Evolutionary conservation across 2,113 vertebrate species (phyloP).

Genomic region (Tricholaema leucomelas): DNA sequence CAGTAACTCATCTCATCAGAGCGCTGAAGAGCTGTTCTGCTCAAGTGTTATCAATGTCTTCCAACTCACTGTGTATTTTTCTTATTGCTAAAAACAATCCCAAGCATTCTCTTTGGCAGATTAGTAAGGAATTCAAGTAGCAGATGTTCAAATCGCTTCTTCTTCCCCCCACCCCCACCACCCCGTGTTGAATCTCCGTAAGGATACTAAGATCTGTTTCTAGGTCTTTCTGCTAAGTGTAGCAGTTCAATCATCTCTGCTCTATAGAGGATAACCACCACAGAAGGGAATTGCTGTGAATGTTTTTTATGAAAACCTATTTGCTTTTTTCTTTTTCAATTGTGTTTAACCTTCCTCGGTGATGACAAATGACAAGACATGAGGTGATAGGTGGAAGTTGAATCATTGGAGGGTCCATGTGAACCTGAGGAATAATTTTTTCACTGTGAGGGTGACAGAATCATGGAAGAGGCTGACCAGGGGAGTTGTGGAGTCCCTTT

Average conservation of each 20-base stretch:
- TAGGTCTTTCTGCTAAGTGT: slow-evolving; percentile 37
- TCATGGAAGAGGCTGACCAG: too few relatives aligned
- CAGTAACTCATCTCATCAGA: slow-evolving; percentile 74
- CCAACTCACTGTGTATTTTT: slow-evolving; percentile 66
- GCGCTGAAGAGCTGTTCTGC: slow-evolving; percentile 48
- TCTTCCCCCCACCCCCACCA: background rate
- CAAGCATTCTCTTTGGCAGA: slow-evolving; percentile 65
- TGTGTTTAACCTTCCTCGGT: background rate
- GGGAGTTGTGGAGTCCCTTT: too few relatives aligned
- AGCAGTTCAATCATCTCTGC: slow-evolving; percentile 26
- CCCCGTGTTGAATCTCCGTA: slow-evolving; percentile 56
- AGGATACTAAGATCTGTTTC: slow-evolving; percentile 37
- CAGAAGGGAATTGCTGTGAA: slow-evolving; percentile 13
- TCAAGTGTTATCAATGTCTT: slow-evolving; percentile 71
- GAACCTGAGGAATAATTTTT: too few relatives aligned
- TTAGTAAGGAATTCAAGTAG: slow-evolving; percentile 68
- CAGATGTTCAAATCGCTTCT: slow-evolving; percentile 70
- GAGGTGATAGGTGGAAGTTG: too few relatives aligned
- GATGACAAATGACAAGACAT: too few relatives aligned
- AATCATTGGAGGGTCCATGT: too few relatives aligned
- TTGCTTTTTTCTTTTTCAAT: background rate
- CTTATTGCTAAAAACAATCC: slow-evolving; percentile 71
- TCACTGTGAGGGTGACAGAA: too few relatives aligned
- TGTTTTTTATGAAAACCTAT: slow-evolving; percentile 10
- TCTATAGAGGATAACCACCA: background rate